Evolutionary conservation across 2,797 vertebrate species (phyloP).

Genomic region (Hapalemur alaotrensis): DNA sequence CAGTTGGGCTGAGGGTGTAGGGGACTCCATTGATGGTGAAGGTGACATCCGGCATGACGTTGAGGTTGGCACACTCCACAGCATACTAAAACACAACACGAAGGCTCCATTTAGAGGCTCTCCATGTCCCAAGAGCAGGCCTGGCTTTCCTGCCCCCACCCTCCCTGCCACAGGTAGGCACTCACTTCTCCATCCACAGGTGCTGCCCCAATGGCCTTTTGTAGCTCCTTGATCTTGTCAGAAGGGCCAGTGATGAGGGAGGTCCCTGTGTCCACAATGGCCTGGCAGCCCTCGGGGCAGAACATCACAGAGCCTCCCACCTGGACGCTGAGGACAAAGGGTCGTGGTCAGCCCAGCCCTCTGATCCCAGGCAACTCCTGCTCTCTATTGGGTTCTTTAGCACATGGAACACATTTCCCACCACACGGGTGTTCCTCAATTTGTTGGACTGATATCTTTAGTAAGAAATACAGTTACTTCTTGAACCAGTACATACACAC

Average conservation of each 20-base stretch:
- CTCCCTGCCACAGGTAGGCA: neutral
- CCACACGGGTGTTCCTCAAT: neutral
- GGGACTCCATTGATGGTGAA: slow-evolving; percentile 84
- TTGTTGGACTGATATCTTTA: neutral
- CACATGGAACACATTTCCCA: neutral
- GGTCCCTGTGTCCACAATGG: slow-evolving; percentile 87
- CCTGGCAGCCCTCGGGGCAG: slow-evolving; percentile 83
- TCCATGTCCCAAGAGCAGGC: neutral
- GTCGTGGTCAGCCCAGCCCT: neutral
- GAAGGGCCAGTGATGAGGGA: slow-evolving; percentile 84
- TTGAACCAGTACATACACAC: neutral
- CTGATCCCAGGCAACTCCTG: neutral
- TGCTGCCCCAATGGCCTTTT: slow-evolving; percentile 78
- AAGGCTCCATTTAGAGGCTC: neutral
- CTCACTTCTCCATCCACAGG: slow-evolving; percentile 79
- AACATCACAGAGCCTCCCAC: slow-evolving; percentile 74
- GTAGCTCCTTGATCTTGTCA: slow-evolving; percentile 76
- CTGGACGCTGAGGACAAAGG: slow-evolving; percentile 79
- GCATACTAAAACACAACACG: slow-evolving; percentile 54
- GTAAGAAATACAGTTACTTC: neutral
- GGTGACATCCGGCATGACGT: slow-evolving; percentile 79
- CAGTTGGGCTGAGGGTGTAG: slow-evolving; percentile 77
- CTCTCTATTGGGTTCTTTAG: neutral
- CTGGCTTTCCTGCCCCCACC: neutral
- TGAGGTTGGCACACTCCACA: slow-evolving; percentile 81